phyloP scores from a whole-genome alignment of 2,797 vertebrate species.

The Phoebastria nigripes region DNA sequence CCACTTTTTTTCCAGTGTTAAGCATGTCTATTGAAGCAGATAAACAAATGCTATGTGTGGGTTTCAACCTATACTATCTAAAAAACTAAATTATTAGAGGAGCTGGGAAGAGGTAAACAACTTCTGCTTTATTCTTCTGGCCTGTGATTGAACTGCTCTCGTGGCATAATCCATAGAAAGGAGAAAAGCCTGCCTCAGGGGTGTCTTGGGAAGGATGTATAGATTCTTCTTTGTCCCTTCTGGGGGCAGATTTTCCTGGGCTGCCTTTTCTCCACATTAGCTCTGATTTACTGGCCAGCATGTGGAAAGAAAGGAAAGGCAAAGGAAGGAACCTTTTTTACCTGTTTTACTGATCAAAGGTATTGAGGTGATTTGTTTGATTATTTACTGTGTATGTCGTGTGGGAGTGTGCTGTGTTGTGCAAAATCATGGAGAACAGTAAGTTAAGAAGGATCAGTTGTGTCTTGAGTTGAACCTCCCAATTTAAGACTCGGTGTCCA shows the following conservation, averaged over 20 bases:
- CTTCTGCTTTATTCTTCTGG: background rate
- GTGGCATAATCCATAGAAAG: background rate
- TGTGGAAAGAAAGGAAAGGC: background rate
- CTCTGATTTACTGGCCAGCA: background rate
- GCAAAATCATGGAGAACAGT: background rate
- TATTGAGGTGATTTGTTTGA: background rate
- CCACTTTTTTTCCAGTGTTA: background rate
- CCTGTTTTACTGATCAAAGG: background rate
- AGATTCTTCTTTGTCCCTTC: background rate
- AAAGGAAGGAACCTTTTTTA: background rate
- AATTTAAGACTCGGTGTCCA: background rate
- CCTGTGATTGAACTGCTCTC: background rate
- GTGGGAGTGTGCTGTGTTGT: background rate
- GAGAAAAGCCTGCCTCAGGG: background rate
- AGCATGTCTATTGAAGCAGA: background rate
- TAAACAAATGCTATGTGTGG: rapidly evolving
- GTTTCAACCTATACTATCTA: background rate
- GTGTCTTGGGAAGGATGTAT: background rate
- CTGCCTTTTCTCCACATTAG: background rate
- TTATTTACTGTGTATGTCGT: background rate
- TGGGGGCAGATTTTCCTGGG: background rate
- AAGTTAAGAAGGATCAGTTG: background rate
- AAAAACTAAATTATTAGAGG: background rate
- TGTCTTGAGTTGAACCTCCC: background rate
- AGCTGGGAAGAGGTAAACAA: background rate